phyloP scores from a whole-genome alignment of 2,113 vertebrate genomes.

The Piprites chloris region DNA sequence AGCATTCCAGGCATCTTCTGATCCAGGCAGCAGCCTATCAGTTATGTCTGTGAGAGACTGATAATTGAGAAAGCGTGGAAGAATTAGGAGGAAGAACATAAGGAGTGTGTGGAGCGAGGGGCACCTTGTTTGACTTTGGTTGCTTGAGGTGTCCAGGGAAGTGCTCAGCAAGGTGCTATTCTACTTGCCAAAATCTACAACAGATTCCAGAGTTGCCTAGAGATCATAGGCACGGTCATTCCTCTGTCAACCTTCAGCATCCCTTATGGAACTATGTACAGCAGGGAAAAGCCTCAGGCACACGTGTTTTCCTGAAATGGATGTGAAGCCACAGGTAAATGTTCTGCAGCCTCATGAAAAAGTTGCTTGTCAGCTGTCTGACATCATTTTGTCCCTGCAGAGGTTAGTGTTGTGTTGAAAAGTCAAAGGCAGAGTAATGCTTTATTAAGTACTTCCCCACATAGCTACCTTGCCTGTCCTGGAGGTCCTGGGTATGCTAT shows the following conservation, averaged over 20 bases:
- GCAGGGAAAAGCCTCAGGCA: background rate
- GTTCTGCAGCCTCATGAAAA: background rate
- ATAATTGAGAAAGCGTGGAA: background rate
- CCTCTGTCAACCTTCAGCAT: background rate
- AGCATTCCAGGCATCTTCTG: background rate
- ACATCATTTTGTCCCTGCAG: background rate
- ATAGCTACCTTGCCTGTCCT: background rate
- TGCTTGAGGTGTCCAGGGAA: background rate
- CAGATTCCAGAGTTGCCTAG: background rate
- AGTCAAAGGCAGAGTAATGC: background rate
- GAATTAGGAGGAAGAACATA: background rate
- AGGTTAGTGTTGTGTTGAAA: background rate
- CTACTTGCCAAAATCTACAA: background rate
- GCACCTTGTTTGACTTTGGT: background rate
- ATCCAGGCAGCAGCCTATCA: background rate
- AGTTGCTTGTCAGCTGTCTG: background rate
- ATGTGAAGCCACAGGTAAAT: background rate
- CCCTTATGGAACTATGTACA: too few species aligned
- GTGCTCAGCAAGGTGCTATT: background rate
- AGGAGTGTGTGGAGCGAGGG: background rate
- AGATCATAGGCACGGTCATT: background rate
- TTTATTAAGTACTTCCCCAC: background rate
- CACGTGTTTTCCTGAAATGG: fast-evolving
- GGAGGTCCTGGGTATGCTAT: background rate
- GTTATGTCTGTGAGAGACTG: background rate